These are phyloP conservation scores for Poecilus cupreus DNA, from an alignment of 2,888 invertebrate genomes.

Conservation along the genomic window DNA sequence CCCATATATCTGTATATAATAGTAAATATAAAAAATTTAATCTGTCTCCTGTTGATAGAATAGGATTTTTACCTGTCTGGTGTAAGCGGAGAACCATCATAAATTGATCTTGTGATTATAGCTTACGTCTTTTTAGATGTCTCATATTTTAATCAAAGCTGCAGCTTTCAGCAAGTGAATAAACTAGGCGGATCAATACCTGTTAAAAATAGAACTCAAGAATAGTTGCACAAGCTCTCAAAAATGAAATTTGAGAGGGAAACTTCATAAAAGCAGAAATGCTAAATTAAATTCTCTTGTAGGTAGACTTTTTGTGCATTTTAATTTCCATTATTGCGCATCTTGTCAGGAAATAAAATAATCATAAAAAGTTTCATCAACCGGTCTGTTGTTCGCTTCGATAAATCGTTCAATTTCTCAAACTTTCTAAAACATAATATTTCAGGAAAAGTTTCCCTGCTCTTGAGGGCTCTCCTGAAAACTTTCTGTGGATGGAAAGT, in stretches of 20 bases:
- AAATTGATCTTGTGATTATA: too few species aligned
- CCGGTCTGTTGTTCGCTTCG: constrained; percentile 29
- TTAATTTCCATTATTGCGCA: constrained; percentile 34
- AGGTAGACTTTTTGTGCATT: constrained; percentile 32
- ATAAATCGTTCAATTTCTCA: constrained; percentile 32
- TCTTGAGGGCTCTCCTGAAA: background rate
- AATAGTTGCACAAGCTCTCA: too few species aligned
- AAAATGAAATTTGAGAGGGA: background rate
- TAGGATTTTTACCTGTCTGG: too few species aligned
- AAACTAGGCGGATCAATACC: too few species aligned
- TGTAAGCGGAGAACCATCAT: too few species aligned
- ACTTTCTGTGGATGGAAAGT: constrained; percentile 10
- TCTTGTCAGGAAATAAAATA: constrained; percentile 44
- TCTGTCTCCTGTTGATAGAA: too few species aligned
- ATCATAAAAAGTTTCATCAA: constrained; percentile 48
- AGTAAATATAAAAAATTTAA: too few species aligned
- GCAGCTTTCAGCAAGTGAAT: background rate
- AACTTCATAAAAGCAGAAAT: constrained; percentile 32
- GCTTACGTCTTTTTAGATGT: background rate
- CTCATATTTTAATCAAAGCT: constrained; percentile 2
- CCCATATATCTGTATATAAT: too few species aligned
- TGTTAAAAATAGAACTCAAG: too few species aligned
- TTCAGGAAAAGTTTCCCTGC: constrained; percentile 11
- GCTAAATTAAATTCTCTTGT: constrained; percentile 27
- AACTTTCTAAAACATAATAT: constrained; percentile 44